A percentile compares a stretch with the other conserved stretches of the same genome.
These are phyloP conservation scores for Nilaparvata lugens DNA, from an alignment of 1,140 invertebrate genomes.

Conservation along the genomic window DNA sequence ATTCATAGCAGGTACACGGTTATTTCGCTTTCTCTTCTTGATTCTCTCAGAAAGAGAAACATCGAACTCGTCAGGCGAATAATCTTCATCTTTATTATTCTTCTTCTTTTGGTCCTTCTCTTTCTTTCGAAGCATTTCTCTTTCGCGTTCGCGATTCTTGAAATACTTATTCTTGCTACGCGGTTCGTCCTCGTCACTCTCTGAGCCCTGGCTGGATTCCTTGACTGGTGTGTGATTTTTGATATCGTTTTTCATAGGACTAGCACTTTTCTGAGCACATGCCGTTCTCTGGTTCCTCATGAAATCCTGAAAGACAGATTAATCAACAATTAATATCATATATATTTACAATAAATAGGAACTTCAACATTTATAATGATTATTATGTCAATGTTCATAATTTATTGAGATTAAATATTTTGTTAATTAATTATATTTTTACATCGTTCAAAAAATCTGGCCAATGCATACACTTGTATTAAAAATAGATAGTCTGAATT, in stretches of 20 bases:
- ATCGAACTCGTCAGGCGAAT: constrained; percentile 1
- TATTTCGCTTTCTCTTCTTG: not conserved
- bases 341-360: no score
- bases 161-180: constrained; percentile 42
- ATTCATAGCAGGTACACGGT: not conserved
- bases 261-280: constrained; percentile 48
- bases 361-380: no score
- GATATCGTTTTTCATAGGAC: constrained; percentile 21
- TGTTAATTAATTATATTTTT: no score
- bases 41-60: not conserved
- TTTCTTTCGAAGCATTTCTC: constrained; percentile 32
- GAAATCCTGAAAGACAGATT: constrained; percentile 36
- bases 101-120: constrained; percentile 31
- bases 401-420: no score
- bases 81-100: constrained; percentile 30
- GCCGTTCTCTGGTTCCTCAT: constrained; percentile 52
- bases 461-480: no score
- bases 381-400: no score
- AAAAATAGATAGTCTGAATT: no score
- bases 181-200: constrained; percentile 41
- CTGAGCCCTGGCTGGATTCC: constrained; percentile 39
- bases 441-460: no score
- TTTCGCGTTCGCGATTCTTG: constrained; percentile 35
- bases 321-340: not conserved
- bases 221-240: constrained; percentile 28